Conservation (phyloP, 2,888 invertebrate species). For the Metalampra italica region DNA sequence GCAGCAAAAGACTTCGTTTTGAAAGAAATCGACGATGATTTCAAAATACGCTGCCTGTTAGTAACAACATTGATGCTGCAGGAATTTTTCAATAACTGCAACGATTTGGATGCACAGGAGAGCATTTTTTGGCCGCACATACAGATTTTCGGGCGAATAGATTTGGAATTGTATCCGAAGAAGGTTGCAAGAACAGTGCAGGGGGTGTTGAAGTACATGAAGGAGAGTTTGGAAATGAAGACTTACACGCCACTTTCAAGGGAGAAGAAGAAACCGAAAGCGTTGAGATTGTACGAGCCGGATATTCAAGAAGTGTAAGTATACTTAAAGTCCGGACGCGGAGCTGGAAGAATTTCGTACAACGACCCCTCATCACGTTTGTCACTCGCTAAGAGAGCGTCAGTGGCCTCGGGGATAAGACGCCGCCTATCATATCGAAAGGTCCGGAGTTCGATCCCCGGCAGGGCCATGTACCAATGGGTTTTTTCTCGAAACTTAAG, state of each 20-base stretch:
- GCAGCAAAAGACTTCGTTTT: constrained; percentile 75
- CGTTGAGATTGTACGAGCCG: constrained; percentile 91
- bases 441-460: too few relatives aligned
- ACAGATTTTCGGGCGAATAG: constrained; percentile 75
- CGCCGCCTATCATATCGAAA: too few relatives aligned
- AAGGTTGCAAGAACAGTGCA: constrained; percentile 68
- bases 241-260: constrained; percentile 77
- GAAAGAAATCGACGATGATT: constrained; percentile 77
- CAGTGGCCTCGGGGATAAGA: too few relatives aligned
- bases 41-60: constrained; percentile 80
- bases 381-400: too few relatives aligned
- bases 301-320: constrained; percentile 91
- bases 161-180: constrained; percentile 80
- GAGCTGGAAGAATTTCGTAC: too few relatives aligned
- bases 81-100: constrained; percentile 77
- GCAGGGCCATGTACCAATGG: too few relatives aligned
- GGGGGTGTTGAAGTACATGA: constrained; percentile 63
- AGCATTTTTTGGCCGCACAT: constrained; percentile 77
- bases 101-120: constrained; percentile 56
- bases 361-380: too few relatives aligned
- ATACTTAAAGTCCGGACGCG: too few relatives aligned
- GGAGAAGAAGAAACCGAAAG: constrained; percentile 86
- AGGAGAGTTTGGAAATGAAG: constrained; percentile 69
- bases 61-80: constrained; percentile 76
- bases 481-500: too few relatives aligned